Base-by-base conservation (phyloP, 2,113 vertebrate genomes). In the Tauraco erythrolophus region DNA sequence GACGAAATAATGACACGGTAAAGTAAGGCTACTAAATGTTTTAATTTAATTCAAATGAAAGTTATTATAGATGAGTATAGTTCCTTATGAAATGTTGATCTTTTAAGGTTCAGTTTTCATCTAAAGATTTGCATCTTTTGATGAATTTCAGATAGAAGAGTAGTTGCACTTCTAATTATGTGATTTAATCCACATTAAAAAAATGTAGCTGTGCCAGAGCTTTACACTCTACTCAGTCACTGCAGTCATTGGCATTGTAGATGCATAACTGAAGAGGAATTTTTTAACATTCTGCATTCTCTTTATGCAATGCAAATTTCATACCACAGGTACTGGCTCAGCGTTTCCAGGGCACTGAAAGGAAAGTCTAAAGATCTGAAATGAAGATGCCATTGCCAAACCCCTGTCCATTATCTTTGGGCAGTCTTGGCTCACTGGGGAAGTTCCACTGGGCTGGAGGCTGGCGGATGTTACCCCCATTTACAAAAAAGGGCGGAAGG, bases 261-360 rank as follows among this genome's bases (percentile, higher is more conserved):
- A 43, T 17, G 9, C 0, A 0, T 77, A 72, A 74, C 16, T 70
- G 69, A 66, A 65, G 21, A 57, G 16, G 14, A 37, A 6, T 10
- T 78, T 87, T 72, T 54, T 18, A 84, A 13, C 28, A 61, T 74
- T 89, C 16, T 50, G 11, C 76, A 7, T 50, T 87, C 31, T 87
- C 10, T 61, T 76, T 48, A 43, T 51, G 22, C 31, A 46, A 8
- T 72, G 5, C 23, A 57, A 51, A 48, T 57, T 76, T 86, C 21
- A 45, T 53, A 43, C 14, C 54, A 45, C 9, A 58, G 3, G 14
- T 45, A 21, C 13, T 45, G 8, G 0, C 22, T 90, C 19, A 37
- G 51, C 14, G 4, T 79, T 84, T 86, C 30, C 18, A 65, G 35
- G 21, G 3, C 22, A 56, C 8, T 25, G 39, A 60, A 46, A 77